Conservation (phyloP, 2,797 vertebrate genomes). For the Ctenochaetus hawaiiensis region DNA sequence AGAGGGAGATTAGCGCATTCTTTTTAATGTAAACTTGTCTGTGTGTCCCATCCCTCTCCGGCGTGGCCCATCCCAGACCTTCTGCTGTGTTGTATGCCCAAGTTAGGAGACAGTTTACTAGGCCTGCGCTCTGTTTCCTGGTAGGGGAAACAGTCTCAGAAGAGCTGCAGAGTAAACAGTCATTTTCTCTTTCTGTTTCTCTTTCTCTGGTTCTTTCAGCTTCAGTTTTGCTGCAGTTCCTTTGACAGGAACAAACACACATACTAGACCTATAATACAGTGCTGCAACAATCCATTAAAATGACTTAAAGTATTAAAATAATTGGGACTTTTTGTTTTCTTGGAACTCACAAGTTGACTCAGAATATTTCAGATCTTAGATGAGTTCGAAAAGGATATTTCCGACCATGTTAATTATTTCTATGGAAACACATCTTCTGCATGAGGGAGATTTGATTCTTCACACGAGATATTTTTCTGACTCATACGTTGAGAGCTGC, state of each 20-base stretch:
- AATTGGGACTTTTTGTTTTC: no score
- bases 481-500: background rate
- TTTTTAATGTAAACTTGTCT: slow-evolving; percentile 77
- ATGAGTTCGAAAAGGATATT: no score
- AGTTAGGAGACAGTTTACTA: slow-evolving; percentile 89
- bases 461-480: background rate
- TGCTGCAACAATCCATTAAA: background rate
- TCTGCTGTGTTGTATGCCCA: slow-evolving; percentile 84
- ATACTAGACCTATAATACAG: background rate
- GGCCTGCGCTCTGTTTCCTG: slow-evolving; percentile 72
- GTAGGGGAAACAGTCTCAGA: slow-evolving; percentile 61
- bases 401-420: no score
- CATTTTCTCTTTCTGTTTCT: slow-evolving; percentile 35
- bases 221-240: slow-evolving; percentile 9
- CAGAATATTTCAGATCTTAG: no score
- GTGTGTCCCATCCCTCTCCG: slow-evolving; percentile 48
- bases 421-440: no score
- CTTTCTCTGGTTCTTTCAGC: slow-evolving; percentile 19
- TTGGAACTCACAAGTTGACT: no score
- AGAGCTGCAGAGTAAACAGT: slow-evolving; percentile 60
- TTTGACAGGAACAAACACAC: slow-evolving; percentile 8
- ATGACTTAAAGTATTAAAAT: background rate
- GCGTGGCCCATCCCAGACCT: slow-evolving; percentile 63
- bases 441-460: no score
- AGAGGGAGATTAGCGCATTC: slow-evolving; percentile 78